Percentiles rank a stretch among this genome's conserved stretches.
Conservation (phyloP, 1,140 invertebrate species). For the Globodera rostochiensis region DNA sequence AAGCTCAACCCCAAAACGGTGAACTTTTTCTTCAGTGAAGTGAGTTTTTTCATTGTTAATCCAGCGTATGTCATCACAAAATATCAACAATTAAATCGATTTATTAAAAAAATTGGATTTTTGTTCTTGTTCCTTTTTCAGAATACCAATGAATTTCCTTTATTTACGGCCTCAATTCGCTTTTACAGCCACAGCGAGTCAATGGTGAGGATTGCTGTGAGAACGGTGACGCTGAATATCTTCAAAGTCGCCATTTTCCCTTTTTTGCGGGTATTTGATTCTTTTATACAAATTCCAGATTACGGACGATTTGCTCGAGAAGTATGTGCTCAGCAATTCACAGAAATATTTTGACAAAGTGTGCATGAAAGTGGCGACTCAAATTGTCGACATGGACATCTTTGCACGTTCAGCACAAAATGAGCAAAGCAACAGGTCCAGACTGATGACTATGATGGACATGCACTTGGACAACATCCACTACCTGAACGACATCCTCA, state of each 20-base stretch:
- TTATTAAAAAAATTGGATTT: neutral
- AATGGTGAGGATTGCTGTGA: slow-evolving; percentile 97
- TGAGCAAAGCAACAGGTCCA: slow-evolving; percentile 75
- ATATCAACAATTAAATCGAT: neutral
- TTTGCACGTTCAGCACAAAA: slow-evolving; percentile 76
- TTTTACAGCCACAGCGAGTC: slow-evolving; percentile 98
- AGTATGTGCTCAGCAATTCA: slow-evolving; percentile 91
- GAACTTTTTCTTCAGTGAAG: slow-evolving; percentile 99
- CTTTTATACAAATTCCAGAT: slow-evolving; percentile 66
- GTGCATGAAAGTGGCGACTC: slow-evolving; percentile 98
- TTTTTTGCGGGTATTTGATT: slow-evolving; percentile 68
- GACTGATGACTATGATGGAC: slow-evolving; percentile 88
- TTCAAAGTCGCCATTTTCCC: slow-evolving; percentile 71
- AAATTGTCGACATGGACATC: slow-evolving; percentile 76
- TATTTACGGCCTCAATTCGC: slow-evolving; percentile 98
- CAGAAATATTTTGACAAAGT: slow-evolving; percentile 95
- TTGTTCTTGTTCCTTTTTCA: slow-evolving; percentile 67
- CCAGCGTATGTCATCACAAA: too few relatives aligned
- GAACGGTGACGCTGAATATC: slow-evolving; percentile 94
- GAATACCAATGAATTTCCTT: slow-evolving; percentile 97
- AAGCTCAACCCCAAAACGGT: slow-evolving; percentile 98
- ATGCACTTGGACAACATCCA: slow-evolving; percentile 96
- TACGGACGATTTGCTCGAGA: slow-evolving; percentile 89
- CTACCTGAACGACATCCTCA: slow-evolving; percentile 83
- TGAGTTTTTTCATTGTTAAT: slow-evolving; percentile 68